A percentile compares a stretch with the other conserved stretches of the same genome.
phyloP scores from a whole-genome alignment of 2,888 invertebrate species.

The Archaeoteleia sp. region DNA sequence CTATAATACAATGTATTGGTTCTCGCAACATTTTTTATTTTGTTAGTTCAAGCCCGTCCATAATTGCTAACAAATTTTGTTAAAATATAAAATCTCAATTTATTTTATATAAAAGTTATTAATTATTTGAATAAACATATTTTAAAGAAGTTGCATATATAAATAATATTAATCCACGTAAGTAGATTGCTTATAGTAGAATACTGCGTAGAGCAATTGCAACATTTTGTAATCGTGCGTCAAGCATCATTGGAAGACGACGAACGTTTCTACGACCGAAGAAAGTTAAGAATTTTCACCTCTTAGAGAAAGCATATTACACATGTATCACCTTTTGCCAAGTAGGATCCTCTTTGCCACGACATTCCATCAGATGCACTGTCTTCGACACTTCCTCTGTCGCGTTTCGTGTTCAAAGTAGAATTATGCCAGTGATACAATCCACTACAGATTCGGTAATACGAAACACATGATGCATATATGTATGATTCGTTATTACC shows the following conservation, averaged over 20 bases:
- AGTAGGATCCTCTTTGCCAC: slow-evolving; percentile 19
- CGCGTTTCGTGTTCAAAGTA: slow-evolving; percentile 15
- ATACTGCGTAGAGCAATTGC: slow-evolving; percentile 34
- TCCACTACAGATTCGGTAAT: slow-evolving; percentile 28
- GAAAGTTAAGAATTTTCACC: slow-evolving; percentile 66
- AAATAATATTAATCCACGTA: too few relatives aligned
- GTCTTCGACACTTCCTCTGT: slow-evolving; percentile 23
- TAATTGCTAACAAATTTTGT: too few relatives aligned
- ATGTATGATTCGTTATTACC: slow-evolving; percentile 16
- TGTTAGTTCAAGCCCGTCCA: too few relatives aligned
- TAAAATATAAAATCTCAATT: too few relatives aligned
- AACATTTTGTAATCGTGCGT: slow-evolving; percentile 49
- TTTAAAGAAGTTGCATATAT: too few relatives aligned
- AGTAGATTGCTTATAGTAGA: too few relatives aligned
- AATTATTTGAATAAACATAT: too few relatives aligned
- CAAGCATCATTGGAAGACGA: slow-evolving; percentile 41
- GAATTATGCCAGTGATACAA: slow-evolving; percentile 20
- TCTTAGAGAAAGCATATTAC: slow-evolving; percentile 66
- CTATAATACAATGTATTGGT: too few relatives aligned
- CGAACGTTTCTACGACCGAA: slow-evolving; percentile 56
- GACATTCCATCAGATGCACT: slow-evolving; percentile 8
- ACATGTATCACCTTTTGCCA: slow-evolving; percentile 53
- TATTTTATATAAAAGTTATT: too few relatives aligned
- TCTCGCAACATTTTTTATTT: too few relatives aligned
- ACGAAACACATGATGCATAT: neutral